A percentile compares a stretch with the other conserved stretches of the same genome.
phyloP scores from a whole-genome alignment of 2,888 invertebrate genomes.

The Digitonthophagus gazella region DNA sequence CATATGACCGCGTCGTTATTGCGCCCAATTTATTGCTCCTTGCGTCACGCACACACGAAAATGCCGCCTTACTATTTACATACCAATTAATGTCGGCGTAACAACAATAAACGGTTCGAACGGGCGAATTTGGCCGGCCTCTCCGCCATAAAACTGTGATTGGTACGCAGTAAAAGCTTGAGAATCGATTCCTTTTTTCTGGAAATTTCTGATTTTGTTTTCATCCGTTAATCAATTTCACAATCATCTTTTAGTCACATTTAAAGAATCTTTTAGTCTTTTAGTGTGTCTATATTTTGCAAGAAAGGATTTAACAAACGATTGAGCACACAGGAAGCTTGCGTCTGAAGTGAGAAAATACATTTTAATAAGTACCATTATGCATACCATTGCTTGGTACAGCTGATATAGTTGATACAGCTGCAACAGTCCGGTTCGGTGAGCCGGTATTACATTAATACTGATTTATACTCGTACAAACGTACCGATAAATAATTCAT shows the following conservation, averaged over 20 bases:
- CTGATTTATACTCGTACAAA: background rate
- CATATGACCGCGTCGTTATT: constrained; percentile 24
- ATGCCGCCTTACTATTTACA: constrained; percentile 22
- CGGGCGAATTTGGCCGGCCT: background rate
- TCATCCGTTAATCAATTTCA: no score
- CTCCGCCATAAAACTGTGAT: background rate
- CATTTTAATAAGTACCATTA: no score
- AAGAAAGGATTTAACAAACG: no score
- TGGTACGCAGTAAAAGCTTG: background rate
- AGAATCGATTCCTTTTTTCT: background rate
- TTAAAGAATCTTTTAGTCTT: no score
- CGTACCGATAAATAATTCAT: background rate
- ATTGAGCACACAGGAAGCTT: no score
- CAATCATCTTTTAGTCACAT: no score
- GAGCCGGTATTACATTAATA: background rate
- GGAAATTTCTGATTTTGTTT: background rate
- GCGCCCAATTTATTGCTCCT: constrained; percentile 24
- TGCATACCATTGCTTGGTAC: background rate
- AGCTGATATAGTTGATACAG: background rate
- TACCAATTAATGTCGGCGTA: constrained; percentile 20
- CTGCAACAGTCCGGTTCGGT: background rate
- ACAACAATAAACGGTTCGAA: constrained; percentile 12
- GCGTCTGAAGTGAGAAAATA: no score
- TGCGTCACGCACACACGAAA: constrained; percentile 23
- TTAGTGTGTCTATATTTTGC: no score